Evolutionary conservation across 2,888 invertebrate species (phyloP).

Genomic region (Lysandra coridon): DNA sequence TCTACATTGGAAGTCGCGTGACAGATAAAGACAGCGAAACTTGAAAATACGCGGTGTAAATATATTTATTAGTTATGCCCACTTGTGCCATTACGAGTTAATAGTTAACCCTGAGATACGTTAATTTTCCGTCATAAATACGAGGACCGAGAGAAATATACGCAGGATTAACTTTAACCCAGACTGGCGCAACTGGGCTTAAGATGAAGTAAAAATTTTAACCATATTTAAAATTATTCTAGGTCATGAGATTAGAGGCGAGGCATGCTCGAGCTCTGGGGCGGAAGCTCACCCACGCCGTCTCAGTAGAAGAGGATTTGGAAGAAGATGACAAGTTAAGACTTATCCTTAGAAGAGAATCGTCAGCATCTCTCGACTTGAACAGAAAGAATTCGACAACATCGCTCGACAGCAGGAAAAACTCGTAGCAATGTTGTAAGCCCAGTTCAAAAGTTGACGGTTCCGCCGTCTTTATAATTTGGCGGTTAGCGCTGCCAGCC

Average conservation of each 20-base stretch:
- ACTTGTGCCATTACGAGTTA: too few relatives aligned
- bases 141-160: background rate
- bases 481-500: background rate
- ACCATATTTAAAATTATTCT: slow-evolving; percentile 35
- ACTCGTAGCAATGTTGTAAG: slow-evolving; percentile 36
- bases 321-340: slow-evolving; percentile 70
- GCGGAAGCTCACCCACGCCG: slow-evolving; percentile 59
- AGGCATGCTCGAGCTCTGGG: slow-evolving; percentile 82
- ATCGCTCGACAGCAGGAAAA: slow-evolving; percentile 53
- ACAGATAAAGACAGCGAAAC: too few relatives aligned
- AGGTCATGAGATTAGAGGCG: slow-evolving; percentile 88
- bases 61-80: too few relatives aligned
- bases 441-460: background rate
- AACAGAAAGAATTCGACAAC: slow-evolving; percentile 61
- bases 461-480: background rate
- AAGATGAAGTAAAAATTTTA: too few relatives aligned
- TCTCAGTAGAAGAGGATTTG: slow-evolving; percentile 66
- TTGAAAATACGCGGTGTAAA: too few relatives aligned
- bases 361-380: slow-evolving; percentile 61
- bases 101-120: too few relatives aligned
- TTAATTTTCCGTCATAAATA: background rate
- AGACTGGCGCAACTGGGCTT: too few relatives aligned
- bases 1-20: too few relatives aligned
- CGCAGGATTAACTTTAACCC: too few relatives aligned
- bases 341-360: slow-evolving; percentile 63